Percentiles rank a stretch among this genome's conserved stretches.
Conservation (phyloP, 2,113 vertebrate genomes). For the Coptodon rendalli region DNA sequence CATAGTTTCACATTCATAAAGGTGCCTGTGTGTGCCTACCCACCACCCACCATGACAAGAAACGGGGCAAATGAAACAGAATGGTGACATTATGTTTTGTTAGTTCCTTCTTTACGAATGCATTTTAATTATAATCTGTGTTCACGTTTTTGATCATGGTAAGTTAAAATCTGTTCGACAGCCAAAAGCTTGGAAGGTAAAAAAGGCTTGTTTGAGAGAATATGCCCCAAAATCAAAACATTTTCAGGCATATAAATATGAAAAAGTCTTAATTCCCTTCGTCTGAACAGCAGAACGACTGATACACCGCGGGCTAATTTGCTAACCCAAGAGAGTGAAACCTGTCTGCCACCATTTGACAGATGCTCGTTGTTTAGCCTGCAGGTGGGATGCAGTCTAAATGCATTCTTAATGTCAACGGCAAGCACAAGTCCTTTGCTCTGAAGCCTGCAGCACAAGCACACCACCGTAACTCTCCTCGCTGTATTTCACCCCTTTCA, state of each 20-base stretch:
- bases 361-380: conserved; percentile 23
- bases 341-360: conserved; percentile 32
- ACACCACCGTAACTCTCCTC: not conserved
- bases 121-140: not conserved
- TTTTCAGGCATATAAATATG: not conserved
- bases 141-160: not conserved
- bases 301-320: conserved; percentile 24
- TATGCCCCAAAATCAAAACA: not conserved
- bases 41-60: not conserved
- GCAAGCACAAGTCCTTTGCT: conserved; percentile 23
- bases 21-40: not conserved
- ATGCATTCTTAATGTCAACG: conserved; percentile 42
- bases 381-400: conserved; percentile 15
- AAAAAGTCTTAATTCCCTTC: not conserved
- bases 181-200: not conserved
- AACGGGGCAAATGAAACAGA: not conserved
- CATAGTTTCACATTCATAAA: not conserved
- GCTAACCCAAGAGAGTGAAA: conserved; percentile 31
- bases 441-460: conserved; percentile 23
- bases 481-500: not conserved
- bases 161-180: not conserved
- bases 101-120: not conserved
- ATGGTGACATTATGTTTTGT: not conserved
- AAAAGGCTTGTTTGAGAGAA: not conserved
- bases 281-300: not conserved